These are phyloP conservation scores for Mormoops blainvillei DNA, from an alignment of 2,113 vertebrate species.

Conservation along the genomic window DNA sequence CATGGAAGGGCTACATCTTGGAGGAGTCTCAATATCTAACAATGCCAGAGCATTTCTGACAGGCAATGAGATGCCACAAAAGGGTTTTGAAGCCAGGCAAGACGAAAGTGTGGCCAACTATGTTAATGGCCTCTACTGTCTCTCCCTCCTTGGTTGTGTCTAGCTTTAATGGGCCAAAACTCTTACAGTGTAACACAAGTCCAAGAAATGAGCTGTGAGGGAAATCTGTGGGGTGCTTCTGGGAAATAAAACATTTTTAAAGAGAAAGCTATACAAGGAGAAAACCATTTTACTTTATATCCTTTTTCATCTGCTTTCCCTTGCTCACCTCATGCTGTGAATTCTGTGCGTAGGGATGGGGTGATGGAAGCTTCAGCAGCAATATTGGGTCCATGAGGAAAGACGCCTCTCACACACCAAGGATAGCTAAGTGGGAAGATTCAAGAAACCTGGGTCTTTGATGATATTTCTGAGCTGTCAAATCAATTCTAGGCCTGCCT, in stretches of 20 bases:
- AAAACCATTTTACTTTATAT: not conserved
- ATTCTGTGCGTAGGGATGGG: not conserved
- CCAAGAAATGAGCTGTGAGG: not conserved
- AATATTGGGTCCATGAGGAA: not conserved
- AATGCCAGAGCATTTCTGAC: not conserved
- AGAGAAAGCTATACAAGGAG: not conserved
- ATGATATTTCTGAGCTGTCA: not conserved
- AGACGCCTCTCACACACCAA: not conserved
- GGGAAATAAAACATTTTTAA: not conserved
- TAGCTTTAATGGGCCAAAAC: not conserved
- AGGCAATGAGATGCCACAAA: not conserved
- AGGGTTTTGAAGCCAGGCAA: not conserved
- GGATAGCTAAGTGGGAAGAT: not conserved
- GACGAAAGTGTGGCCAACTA: not conserved
- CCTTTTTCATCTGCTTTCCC: not conserved
- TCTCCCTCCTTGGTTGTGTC: not conserved
- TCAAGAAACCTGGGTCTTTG: not conserved
- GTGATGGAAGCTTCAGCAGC: not conserved
- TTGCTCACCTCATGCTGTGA: not conserved
- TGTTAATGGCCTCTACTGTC: not conserved
- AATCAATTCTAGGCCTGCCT: not conserved
- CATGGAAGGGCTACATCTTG: not conserved
- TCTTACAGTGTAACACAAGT: not conserved
- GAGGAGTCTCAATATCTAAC: not conserved
- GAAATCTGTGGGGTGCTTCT: not conserved